Conservation (phyloP, 1,140 invertebrate genomes). For the Chrysopa pallens region DNA sequence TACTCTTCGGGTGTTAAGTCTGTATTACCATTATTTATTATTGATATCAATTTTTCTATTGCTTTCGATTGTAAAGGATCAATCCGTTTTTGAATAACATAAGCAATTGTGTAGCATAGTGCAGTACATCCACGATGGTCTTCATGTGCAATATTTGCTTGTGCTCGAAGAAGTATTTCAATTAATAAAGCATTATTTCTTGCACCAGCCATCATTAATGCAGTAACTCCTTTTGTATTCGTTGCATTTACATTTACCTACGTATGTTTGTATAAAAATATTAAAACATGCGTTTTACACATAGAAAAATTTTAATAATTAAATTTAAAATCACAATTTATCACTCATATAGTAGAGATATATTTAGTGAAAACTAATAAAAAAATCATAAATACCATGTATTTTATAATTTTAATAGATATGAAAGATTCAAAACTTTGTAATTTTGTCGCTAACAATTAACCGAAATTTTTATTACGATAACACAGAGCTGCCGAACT, state of each 20-base stretch:
- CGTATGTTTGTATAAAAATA: slow-evolving; percentile 1
- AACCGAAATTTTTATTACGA: too few relatives aligned
- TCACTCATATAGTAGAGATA: too few relatives aligned
- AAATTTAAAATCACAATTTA: too few relatives aligned
- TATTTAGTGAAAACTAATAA: too few relatives aligned
- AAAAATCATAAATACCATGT: too few relatives aligned
- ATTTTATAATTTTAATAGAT: too few relatives aligned
- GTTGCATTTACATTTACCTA: slow-evolving; percentile 14
- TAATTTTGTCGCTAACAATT: too few relatives aligned
- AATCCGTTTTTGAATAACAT: slow-evolving; percentile 4
- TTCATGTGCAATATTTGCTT: slow-evolving; percentile 14
- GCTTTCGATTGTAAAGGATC: not conserved
- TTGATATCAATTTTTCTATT: slow-evolving; percentile 3
- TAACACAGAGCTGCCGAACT: too few relatives aligned
- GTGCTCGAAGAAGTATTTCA: slow-evolving; percentile 8
- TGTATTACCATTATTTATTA: slow-evolving; percentile 1
- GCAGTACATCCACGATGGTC: slow-evolving; percentile 18
- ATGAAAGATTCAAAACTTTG: too few relatives aligned
- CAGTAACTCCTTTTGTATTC: slow-evolving; percentile 17
- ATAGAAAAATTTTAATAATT: too few relatives aligned
- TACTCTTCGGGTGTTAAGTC: slow-evolving; percentile 6
- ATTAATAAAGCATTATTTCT: slow-evolving; percentile 14
- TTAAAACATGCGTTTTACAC: too few relatives aligned
- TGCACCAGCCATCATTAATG: slow-evolving; percentile 18
- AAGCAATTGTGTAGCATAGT: slow-evolving; percentile 14